A percentile compares a stretch with the other conserved stretches of the same genome.
Evolutionary conservation across 2,888 invertebrate genomes (phyloP).

Genomic region (Dione vanillae): DNA sequence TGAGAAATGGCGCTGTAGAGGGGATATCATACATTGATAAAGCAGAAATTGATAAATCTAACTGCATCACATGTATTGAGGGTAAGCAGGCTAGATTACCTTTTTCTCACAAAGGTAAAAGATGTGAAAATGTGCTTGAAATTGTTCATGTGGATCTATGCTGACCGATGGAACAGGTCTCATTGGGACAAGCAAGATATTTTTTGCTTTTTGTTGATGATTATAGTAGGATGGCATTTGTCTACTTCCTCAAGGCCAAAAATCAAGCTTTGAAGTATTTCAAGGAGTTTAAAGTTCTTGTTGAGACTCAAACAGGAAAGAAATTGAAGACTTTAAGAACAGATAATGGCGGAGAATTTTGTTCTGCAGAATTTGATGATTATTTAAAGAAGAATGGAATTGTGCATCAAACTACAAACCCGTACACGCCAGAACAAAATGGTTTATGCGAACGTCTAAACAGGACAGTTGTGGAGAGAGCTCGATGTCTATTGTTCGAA

Average conservation of each 20-base stretch:
- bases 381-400: conserved; percentile 48
- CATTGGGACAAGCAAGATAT: conserved; percentile 31
- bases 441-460: conserved; percentile 45
- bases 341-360: conserved; percentile 42
- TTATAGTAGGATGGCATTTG: conserved; percentile 35
- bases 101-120: conserved; percentile 30
- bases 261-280: too few species aligned
- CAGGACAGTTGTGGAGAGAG: conserved; percentile 37
- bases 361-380: conserved; percentile 28
- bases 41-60: conserved; percentile 36
- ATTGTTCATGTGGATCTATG: conserved; percentile 41
- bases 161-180: conserved; percentile 40
- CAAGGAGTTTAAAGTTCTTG: conserved; percentile 36
- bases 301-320: conserved; percentile 48
- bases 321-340: conserved; percentile 50
- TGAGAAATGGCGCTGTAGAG: conserved; percentile 46
- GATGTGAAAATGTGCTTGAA: conserved; percentile 33
- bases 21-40: conserved; percentile 44
- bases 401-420: conserved; percentile 52
- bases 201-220: conserved; percentile 45
- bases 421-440: conserved; percentile 56
- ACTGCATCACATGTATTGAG: conserved; percentile 44
- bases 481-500: conserved; percentile 32
- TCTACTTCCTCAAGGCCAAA: conserved; percentile 37
- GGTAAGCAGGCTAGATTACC: conserved; percentile 42